A percentile compares a stretch with the other conserved stretches of the same genome.
These are phyloP conservation scores for Operophtera brumata DNA, from an alignment of 2,888 invertebrate species.

Conservation along the genomic window DNA sequence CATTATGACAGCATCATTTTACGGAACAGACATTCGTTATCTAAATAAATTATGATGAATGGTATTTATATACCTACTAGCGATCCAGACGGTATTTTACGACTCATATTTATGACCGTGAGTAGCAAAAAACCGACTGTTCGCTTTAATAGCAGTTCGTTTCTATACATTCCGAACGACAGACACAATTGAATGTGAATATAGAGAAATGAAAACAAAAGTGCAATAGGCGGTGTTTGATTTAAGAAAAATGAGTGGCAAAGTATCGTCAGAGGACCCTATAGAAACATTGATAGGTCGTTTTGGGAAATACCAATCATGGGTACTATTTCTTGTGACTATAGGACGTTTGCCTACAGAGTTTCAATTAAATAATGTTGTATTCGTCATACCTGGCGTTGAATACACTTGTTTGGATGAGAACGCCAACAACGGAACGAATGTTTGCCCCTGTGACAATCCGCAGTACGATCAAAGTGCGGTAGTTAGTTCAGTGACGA, in stretches of 20 bases:
- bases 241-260: conserved; percentile 11
- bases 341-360: conserved; percentile 80
- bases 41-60: conserved; percentile 4
- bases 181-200: background rate
- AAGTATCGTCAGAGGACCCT: conserved; percentile 40
- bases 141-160: conserved; percentile 1
- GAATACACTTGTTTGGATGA: conserved; percentile 71
- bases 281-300: conserved; percentile 74
- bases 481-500: conserved; percentile 79
- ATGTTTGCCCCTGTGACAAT: conserved; percentile 63
- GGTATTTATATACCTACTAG: too few relatives aligned
- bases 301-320: conserved; percentile 79
- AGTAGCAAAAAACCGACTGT: background rate
- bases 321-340: conserved; percentile 71
- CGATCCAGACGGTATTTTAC: too few relatives aligned
- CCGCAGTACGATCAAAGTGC: conserved; percentile 78
- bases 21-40: background rate
- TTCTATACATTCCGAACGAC: background rate
- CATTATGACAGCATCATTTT: too few relatives aligned
- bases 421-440: conserved; percentile 55
- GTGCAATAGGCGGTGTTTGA: background rate
- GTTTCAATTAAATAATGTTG: conserved; percentile 78
- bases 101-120: conserved; percentile 3
- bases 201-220: background rate
- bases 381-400: conserved; percentile 78